A percentile compares a stretch with the other conserved stretches of the same genome.
These are phyloP conservation scores for Zonotrichia albicollis DNA, from an alignment of 2,797 vertebrate genomes.

Conservation along the genomic window DNA sequence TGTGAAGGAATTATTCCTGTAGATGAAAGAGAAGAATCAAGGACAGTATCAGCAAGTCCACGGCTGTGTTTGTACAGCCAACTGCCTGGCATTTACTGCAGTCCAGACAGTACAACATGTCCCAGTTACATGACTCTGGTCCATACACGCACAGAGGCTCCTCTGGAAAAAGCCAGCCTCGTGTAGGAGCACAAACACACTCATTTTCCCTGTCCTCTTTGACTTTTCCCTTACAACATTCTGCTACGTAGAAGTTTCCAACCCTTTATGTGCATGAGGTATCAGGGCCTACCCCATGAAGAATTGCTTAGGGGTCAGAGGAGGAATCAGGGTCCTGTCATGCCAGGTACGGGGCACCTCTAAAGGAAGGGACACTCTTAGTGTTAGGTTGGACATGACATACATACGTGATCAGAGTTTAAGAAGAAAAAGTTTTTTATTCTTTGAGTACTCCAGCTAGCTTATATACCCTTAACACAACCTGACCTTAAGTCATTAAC, in stretches of 20 bases:
- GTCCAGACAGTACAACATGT: not conserved
- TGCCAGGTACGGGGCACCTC: not conserved
- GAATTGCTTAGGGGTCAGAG: not conserved
- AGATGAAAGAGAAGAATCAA: not conserved
- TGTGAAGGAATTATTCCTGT: not conserved
- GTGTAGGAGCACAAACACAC: not conserved
- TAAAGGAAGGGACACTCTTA: rapidly evolving
- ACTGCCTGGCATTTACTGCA: not conserved
- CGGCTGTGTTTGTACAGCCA: not conserved
- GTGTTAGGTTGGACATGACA: rapidly evolving
- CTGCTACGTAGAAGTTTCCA: too few relatives aligned
- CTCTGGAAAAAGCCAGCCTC: not conserved
- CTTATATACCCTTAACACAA: not conserved
- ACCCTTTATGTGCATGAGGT: too few relatives aligned
- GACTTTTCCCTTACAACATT: not conserved
- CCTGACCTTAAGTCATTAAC: rapidly evolving
- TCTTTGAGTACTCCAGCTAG: not conserved
- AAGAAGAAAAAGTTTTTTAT: not conserved
- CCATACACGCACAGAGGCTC: not conserved
- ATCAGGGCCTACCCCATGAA: not conserved
- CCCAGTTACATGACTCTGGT: not conserved
- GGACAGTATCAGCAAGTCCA: not conserved
- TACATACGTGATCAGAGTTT: rapidly evolving
- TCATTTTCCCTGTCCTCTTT: not conserved
- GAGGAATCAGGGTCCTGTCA: not conserved